Evolutionary conservation across 2,888 invertebrate genomes (phyloP).

Genomic region (Calameuta pallipes): DNA sequence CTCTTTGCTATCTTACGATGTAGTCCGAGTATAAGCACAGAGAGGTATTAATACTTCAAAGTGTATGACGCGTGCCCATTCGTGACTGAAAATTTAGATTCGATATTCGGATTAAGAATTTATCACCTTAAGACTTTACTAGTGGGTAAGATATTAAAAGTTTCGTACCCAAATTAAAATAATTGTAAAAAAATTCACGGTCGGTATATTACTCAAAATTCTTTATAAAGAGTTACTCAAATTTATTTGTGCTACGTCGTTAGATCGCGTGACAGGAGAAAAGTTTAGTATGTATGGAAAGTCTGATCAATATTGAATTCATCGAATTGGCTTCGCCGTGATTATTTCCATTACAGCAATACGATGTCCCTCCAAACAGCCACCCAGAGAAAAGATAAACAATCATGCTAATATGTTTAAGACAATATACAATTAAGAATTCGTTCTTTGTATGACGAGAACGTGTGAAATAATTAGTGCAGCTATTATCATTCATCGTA

Average conservation of each 20-base stretch:
- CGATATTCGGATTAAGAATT: not conserved
- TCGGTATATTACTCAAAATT: not conserved
- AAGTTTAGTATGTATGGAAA: not conserved
- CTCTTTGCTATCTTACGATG: not conserved
- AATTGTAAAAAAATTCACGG: not conserved
- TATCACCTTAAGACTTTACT: not conserved
- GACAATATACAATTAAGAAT: constrained; percentile 32
- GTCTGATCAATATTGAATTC: not conserved
- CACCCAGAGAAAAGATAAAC: constrained; percentile 29
- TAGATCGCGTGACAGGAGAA: not conserved
- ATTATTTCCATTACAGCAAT: constrained; percentile 22
- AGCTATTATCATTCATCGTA: not conserved
- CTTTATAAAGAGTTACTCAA: not conserved
- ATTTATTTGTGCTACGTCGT: not conserved
- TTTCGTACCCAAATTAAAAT: not conserved
- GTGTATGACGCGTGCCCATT: not conserved
- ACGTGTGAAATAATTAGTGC: not conserved
- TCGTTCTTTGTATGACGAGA: not conserved
- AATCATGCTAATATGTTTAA: constrained; percentile 27
- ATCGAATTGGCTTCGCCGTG: not conserved
- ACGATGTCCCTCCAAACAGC: constrained; percentile 49
- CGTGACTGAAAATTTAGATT: not conserved
- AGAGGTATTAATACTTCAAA: not conserved
- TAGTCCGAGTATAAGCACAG: not conserved
- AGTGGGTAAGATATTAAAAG: not conserved